phyloP scores from a whole-genome alignment of 2,113 vertebrate genomes.

The Baryphthengus martii region DNA sequence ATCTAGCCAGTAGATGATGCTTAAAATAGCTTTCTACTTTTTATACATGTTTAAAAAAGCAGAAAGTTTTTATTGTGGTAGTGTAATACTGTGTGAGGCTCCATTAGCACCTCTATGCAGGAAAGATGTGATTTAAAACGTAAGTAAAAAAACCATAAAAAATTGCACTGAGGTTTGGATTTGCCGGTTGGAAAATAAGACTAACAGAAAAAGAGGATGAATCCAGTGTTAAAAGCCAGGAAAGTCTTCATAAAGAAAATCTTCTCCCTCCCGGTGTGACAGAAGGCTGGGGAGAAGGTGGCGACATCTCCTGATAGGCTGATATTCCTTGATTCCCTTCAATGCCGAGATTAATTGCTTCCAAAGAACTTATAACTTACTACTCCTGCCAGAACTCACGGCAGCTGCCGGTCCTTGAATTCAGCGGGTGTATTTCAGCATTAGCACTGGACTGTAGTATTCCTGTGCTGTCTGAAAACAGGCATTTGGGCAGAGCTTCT shows the following conservation, averaged over 20 bases:
- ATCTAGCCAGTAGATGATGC: neutral
- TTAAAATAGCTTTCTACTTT: neutral
- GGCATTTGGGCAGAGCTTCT: neutral
- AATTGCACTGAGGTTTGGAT: neutral
- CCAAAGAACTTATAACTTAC: neutral
- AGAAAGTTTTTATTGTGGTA: neutral
- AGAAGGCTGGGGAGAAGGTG: neutral
- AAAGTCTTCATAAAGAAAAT: neutral
- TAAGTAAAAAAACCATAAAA: neutral
- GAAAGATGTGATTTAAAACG: neutral
- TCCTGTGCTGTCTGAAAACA: neutral
- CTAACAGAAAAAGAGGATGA: neutral
- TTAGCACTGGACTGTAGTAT: neutral
- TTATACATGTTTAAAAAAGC: neutral
- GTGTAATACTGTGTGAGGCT: neutral
- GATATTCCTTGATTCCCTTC: neutral
- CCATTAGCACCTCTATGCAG: neutral
- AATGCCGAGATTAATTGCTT: neutral
- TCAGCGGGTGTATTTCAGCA: accelerated
- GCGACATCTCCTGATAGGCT: neutral
- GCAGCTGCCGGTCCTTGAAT: neutral
- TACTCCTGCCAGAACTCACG: neutral
- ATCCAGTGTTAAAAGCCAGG: neutral
- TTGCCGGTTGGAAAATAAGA: neutral
- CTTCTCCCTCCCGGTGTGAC: neutral